Conservation (phyloP, 1,140 invertebrate genomes). For the Caerostris extrusa region DNA sequence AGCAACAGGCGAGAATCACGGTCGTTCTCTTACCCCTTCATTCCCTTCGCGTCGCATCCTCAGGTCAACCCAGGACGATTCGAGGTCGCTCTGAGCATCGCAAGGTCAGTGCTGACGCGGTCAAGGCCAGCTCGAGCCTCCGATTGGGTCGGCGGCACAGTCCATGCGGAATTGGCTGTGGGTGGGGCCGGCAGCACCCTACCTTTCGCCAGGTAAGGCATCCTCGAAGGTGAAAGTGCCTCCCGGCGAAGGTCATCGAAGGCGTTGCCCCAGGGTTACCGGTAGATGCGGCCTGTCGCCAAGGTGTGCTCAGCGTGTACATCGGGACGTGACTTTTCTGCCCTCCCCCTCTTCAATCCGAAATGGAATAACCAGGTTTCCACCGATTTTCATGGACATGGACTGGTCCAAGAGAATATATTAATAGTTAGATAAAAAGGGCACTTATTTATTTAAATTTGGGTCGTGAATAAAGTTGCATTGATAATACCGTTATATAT, state of each 20-base stretch:
- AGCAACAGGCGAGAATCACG: neutral
- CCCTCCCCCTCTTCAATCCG: neutral
- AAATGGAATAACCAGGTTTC: neutral
- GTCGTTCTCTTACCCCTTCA: conserved; percentile 27
- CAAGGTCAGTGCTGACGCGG: conserved; percentile 54
- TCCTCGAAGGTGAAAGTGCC: conserved; percentile 13
- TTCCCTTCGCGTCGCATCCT: neutral
- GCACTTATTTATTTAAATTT: neutral
- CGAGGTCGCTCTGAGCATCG: neutral
- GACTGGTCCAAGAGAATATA: neutral
- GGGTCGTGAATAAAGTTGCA: no score
- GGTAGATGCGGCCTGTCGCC: conserved; percentile 19
- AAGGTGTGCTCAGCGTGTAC: conserved; percentile 3
- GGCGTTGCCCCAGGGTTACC: conserved; percentile 9
- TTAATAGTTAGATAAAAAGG: neutral
- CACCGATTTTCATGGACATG: neutral
- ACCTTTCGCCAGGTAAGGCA: conserved; percentile 21
- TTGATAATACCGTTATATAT: no score
- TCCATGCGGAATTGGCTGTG: conserved; percentile 20
- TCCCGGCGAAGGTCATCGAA: conserved; percentile 25
- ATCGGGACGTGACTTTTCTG: neutral
- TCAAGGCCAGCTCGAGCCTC: conserved; percentile 45
- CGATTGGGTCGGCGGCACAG: conserved; percentile 35
- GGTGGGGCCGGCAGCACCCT: conserved; percentile 15
- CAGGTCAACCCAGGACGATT: conserved; percentile 43